A percentile compares a stretch with the other conserved stretches of the same genome.
Conservation (phyloP, 2,113 vertebrate genomes). For the Lophotis ruficrista region DNA sequence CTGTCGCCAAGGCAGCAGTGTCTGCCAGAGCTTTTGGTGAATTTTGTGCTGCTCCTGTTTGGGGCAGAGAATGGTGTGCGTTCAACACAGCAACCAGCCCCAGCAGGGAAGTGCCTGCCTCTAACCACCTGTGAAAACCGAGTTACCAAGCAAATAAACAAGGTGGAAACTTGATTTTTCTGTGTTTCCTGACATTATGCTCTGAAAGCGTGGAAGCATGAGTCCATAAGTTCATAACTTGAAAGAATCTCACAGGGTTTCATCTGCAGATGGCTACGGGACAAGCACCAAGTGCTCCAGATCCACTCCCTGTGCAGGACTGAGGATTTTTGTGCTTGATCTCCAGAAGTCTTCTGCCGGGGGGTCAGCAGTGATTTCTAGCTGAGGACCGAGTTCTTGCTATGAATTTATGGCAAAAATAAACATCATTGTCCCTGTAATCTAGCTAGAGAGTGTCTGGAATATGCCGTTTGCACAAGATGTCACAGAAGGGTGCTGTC, state of each 20-base stretch:
- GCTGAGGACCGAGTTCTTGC: not conserved
- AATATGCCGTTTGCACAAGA: not conserved
- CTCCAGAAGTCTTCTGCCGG: not conserved
- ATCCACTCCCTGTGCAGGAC: not conserved
- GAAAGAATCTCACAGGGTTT: not conserved
- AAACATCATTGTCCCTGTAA: not conserved
- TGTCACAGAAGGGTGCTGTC: rapidly evolving
- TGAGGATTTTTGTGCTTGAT: not conserved
- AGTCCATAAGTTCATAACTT: not conserved
- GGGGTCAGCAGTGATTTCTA: not conserved
- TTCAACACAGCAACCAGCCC: not conserved
- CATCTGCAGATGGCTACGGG: not conserved
- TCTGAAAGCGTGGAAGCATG: not conserved
- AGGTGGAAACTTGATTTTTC: not conserved
- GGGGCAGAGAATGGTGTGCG: not conserved
- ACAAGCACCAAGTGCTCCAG: not conserved
- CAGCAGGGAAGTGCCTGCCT: not conserved
- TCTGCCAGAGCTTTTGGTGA: not conserved
- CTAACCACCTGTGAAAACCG: not conserved
- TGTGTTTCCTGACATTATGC: not conserved
- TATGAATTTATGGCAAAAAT: not conserved
- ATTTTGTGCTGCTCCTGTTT: not conserved
- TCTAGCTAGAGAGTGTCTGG: not conserved
- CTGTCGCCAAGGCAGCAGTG: too few species aligned
- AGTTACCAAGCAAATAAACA: not conserved